These are phyloP conservation scores for Petrocephalus sullivani DNA, from an alignment of 2,797 vertebrate genomes.

Conservation along the genomic window DNA sequence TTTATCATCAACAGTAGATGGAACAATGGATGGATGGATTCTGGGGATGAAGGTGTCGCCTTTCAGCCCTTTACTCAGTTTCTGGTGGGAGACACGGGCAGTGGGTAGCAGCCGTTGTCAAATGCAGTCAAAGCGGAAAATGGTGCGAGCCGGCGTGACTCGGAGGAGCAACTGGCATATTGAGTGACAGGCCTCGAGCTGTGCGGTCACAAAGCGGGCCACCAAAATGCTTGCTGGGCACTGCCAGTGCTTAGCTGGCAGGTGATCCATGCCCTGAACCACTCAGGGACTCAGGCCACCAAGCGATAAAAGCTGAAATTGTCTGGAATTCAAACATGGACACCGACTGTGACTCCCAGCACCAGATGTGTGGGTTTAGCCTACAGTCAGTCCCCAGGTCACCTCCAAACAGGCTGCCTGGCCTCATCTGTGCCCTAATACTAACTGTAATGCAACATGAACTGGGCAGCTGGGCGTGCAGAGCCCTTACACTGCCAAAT, in stretches of 20 bases:
- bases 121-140: background rate
- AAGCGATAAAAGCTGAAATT: background rate
- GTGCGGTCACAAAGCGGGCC: background rate
- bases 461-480: conserved; percentile 44
- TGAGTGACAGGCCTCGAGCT: background rate
- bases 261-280: background rate
- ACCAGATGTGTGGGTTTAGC: background rate
- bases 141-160: background rate
- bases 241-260: background rate
- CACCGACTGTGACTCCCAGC: background rate
- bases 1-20: background rate
- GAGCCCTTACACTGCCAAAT: conserved; percentile 40
- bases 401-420: conserved; percentile 8
- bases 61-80: background rate
- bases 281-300: background rate
- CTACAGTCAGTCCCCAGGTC: background rate
- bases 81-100: background rate
- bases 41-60: background rate
- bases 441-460: conserved; percentile 36
- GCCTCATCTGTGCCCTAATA: conserved; percentile 27
- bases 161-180: background rate
- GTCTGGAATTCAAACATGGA: background rate
- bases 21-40: background rate
- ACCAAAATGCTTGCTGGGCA: background rate
- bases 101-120: background rate